Conservation (phyloP, 2,113 vertebrate genomes). For the Scophthalmus maximus region DNA sequence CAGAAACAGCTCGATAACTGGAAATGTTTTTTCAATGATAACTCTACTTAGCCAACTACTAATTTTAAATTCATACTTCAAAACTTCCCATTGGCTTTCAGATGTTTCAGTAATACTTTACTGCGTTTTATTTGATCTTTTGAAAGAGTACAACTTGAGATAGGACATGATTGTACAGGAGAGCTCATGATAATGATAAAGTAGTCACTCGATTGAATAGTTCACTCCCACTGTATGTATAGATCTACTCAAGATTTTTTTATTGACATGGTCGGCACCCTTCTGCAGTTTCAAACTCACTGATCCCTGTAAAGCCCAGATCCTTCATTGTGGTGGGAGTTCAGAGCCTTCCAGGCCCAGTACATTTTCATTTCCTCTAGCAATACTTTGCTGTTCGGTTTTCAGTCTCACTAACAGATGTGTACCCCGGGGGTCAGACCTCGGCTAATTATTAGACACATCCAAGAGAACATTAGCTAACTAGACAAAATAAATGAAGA, state of each 20-base stretch:
- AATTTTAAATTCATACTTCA: no score
- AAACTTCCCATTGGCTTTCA: no score
- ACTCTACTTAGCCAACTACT: not conserved
- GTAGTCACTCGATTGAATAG: not conserved
- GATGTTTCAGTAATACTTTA: no score
- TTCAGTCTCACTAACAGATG: constrained; percentile 55
- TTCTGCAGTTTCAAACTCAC: not conserved
- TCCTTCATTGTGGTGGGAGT: not conserved
- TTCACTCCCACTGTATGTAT: not conserved
- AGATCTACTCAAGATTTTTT: not conserved
- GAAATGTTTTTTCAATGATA: not conserved
- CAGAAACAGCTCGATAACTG: constrained; percentile 14
- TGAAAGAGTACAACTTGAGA: no score
- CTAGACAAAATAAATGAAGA: constrained; percentile 28
- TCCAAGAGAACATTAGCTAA: constrained; percentile 43
- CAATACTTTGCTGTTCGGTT: constrained; percentile 34
- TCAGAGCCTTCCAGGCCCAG: not conserved
- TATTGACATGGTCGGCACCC: not conserved
- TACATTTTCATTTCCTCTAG: constrained; percentile 32
- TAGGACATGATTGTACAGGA: no score
- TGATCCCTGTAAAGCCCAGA: not conserved
- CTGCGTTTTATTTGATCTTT: no score
- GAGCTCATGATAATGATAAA: no score
- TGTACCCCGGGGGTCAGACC: constrained; percentile 48
- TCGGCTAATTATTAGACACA: constrained; percentile 65